A percentile compares a stretch with the other conserved stretches of the same genome.
phyloP scores from a whole-genome alignment of 2,797 vertebrate genomes.

The Molossus molossus region DNA sequence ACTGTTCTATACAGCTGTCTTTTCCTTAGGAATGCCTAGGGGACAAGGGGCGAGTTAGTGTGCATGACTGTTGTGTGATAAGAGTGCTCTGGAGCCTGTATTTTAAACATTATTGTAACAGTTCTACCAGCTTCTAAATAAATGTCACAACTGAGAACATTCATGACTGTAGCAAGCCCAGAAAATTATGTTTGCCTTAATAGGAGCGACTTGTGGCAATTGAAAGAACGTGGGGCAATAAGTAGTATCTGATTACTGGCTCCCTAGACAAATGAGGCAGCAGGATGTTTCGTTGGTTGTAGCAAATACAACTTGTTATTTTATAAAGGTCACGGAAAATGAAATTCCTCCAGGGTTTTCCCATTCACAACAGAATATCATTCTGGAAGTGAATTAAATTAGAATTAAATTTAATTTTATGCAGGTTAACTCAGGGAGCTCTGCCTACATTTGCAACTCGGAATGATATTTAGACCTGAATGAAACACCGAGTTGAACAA shows the following conservation, averaged over 20 bases:
- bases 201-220: constrained; percentile 48
- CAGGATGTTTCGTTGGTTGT: constrained; percentile 71
- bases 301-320: constrained; percentile 74
- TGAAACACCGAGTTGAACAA: not conserved
- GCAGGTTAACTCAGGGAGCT: constrained; percentile 71
- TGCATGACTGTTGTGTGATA: not conserved
- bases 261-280: constrained; percentile 50
- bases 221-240: not conserved
- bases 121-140: constrained; percentile 50
- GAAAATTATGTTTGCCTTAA: constrained; percentile 70
- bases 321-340: constrained; percentile 71
- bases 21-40: not conserved
- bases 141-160: constrained; percentile 54
- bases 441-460: constrained; percentile 25
- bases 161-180: constrained; percentile 47
- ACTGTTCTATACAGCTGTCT: not conserved
- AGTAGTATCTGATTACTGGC: constrained; percentile 49
- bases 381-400: constrained; percentile 77
- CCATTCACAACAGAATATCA: constrained; percentile 45
- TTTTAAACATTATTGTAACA: constrained; percentile 1
- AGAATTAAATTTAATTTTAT: constrained; percentile 82
- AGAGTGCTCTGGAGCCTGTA: not conserved
- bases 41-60: not conserved
- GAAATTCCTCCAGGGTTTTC: constrained; percentile 73
- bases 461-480: constrained; percentile 36